Evolutionary conservation across 2,113 vertebrate species (phyloP), one percentile per base, ranked within the genome.

Genomic region (Thermophis baileyi): DNA sequence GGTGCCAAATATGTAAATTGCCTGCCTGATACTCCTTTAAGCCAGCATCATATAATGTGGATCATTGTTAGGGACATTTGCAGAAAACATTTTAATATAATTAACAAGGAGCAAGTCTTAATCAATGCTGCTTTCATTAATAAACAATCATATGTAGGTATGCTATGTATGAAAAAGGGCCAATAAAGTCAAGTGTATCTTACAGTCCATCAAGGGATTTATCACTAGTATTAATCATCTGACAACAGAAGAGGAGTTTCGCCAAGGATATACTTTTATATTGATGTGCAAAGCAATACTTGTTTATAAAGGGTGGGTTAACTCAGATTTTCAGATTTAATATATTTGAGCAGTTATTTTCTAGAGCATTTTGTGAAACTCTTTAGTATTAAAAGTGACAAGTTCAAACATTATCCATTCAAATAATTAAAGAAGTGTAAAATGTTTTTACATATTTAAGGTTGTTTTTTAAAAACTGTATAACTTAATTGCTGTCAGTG

Each of bases 1-100:
- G 95, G 94, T 93, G 93, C 91, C 93, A 94, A 95, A 92, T 95
- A 91, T 86, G 85, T 44, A 16, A 90, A 92, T 89, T 89, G 24
- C n/a, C 54, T 90, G n/a, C 46, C 47, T 95, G 96, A 94, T 94
- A 49, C 54, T 47, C 60, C 44, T 97, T 93, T 90, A 11, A 94
- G 92, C 87, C 93, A 24, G 60, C 9, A 93, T 92, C 94, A 87
- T 85, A 89, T 94, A 96, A 95, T 86, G 3, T 40, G 87, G n/a
- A 93, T 85, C 93, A 91, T 30, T 91, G 89, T 24, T 9, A 24
- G 88, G 30, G 9, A 60, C 94, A 1, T 30, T 46, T 93, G 86
- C 54, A 14, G 30, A 11, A 50, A 46, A 69, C 92, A 12, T 60
- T 14, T 90, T 90, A 60, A 47, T 49, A 92, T 8, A 94, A 51